These are phyloP conservation scores for Alethe diademata DNA, from an alignment of 2,113 vertebrate species.

Conservation along the genomic window DNA sequence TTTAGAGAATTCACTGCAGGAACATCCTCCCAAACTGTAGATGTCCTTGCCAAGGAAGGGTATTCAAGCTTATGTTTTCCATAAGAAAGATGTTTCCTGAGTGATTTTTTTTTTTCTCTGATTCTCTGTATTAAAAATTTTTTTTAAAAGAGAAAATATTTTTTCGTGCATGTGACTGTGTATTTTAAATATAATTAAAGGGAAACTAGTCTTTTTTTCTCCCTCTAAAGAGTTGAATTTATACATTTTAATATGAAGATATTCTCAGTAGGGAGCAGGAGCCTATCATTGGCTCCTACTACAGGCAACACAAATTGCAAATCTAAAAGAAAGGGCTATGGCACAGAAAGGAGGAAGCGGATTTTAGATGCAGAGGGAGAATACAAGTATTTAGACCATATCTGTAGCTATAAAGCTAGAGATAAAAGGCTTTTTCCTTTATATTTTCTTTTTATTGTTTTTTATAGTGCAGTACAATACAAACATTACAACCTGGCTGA, in stretches of 20 bases:
- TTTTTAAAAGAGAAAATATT: not conserved
- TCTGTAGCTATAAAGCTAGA: slow-evolving; percentile 64
- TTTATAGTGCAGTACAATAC: slow-evolving; percentile 68
- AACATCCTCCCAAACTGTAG: slow-evolving; percentile 2
- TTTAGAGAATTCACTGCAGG: slow-evolving; percentile 23
- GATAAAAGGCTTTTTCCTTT: slow-evolving; percentile 57
- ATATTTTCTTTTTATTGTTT: slow-evolving; percentile 67
- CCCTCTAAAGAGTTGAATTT: slow-evolving; percentile 59
- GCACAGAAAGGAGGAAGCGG: slow-evolving; percentile 10
- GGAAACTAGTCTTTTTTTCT: slow-evolving; percentile 54
- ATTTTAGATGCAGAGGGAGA: slow-evolving; percentile 59
- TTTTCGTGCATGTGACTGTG: not conserved
- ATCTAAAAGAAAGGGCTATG: slow-evolving; percentile 56
- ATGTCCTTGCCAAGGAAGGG: slow-evolving; percentile 27
- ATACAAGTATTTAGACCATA: slow-evolving; percentile 65
- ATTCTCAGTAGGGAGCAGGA: slow-evolving; percentile 69
- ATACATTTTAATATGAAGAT: slow-evolving; percentile 75
- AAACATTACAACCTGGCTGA: slow-evolving; percentile 71
- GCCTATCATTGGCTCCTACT: slow-evolving; percentile 73
- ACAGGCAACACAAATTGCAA: slow-evolving; percentile 69
- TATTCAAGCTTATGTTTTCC: slow-evolving; percentile 54
- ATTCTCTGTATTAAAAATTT: not conserved
- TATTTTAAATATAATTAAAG: slow-evolving; percentile 68
- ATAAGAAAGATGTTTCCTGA: slow-evolving; percentile 38
- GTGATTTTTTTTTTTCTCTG: not conserved